Evolutionary conservation across 2,888 invertebrate genomes (phyloP).

Genomic region (Drosophila paranaensis): DNA sequence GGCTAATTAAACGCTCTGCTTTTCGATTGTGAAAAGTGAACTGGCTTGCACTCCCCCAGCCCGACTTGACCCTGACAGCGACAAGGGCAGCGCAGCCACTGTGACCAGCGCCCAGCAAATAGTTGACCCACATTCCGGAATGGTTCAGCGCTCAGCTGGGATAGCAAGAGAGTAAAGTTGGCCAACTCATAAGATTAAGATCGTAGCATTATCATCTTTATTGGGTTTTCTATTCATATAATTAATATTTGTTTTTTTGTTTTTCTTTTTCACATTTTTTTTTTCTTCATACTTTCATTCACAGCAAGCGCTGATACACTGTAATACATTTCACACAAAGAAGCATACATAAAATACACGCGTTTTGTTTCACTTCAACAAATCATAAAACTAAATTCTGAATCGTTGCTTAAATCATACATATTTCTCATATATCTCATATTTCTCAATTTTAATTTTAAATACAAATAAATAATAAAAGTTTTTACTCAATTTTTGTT

Average conservation of each 20-base stretch:
- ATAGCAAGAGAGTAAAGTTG: not conserved
- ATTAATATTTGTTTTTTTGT: slow-evolving; percentile 36
- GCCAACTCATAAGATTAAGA: slow-evolving; percentile 18
- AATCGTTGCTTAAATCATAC: slow-evolving; percentile 30
- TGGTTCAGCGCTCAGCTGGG: slow-evolving; percentile 2
- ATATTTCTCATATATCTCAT: slow-evolving; percentile 5
- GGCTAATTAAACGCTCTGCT: slow-evolving; percentile 44
- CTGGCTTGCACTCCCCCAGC: not conserved
- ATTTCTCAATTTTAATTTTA: slow-evolving; percentile 27
- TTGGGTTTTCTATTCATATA: slow-evolving; percentile 55
- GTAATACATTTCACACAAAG: slow-evolving; percentile 66
- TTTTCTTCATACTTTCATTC: slow-evolving; percentile 48
- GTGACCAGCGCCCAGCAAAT: slow-evolving; percentile 29
- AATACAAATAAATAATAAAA: slow-evolving; percentile 69
- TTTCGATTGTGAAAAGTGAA: slow-evolving; percentile 50
- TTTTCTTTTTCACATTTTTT: slow-evolving; percentile 43
- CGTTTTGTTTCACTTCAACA: not conserved
- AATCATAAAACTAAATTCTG: slow-evolving; percentile 48
- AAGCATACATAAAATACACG: slow-evolving; percentile 50
- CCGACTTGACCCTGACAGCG: slow-evolving; percentile 43
- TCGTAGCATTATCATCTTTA: slow-evolving; percentile 69
- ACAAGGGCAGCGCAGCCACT: slow-evolving; percentile 49
- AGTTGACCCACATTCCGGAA: not conserved
- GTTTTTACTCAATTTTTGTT: not conserved
- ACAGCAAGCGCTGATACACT: slow-evolving; percentile 45